Evolutionary conservation across 2,797 vertebrate species (phyloP).

Genomic region (Amphiprion clarkii): DNA sequence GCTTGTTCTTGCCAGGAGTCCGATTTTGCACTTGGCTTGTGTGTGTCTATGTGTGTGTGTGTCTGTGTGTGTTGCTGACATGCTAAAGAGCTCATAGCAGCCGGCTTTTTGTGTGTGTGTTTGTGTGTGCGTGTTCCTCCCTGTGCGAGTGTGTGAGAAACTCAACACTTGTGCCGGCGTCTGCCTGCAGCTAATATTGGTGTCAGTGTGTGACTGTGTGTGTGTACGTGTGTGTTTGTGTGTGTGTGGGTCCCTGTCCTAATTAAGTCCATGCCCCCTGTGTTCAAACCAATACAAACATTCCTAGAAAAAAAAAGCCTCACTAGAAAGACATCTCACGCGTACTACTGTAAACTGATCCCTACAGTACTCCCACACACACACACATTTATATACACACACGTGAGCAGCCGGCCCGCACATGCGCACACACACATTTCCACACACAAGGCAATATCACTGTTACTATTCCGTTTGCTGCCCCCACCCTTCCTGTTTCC

Average conservation of each 20-base stretch:
- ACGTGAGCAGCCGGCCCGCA: slow-evolving; percentile 53
- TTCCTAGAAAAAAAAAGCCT: slow-evolving; percentile 66
- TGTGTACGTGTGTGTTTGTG: slow-evolving; percentile 18
- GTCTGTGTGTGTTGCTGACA: slow-evolving; percentile 24
- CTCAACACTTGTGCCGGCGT: slow-evolving; percentile 73
- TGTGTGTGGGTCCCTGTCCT: slow-evolving; percentile 40
- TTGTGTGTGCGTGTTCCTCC: slow-evolving; percentile 38
- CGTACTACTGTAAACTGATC: slow-evolving; percentile 72
- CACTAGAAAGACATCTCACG: slow-evolving; percentile 59
- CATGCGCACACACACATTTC: slow-evolving; percentile 55
- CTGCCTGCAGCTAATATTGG: slow-evolving; percentile 70
- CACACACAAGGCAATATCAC: slow-evolving; percentile 51
- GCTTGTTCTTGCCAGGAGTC: slow-evolving; percentile 35
- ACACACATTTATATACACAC: slow-evolving; percentile 48
- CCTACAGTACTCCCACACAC: slow-evolving; percentile 52
- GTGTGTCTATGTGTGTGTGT: slow-evolving; percentile 25
- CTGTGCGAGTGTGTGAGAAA: slow-evolving; percentile 73
- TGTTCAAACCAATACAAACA: slow-evolving; percentile 62
- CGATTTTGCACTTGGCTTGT: slow-evolving; percentile 40
- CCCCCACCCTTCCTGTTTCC: slow-evolving; percentile 57
- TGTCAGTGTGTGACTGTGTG: slow-evolving; percentile 49
- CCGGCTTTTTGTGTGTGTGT: slow-evolving; percentile 2
- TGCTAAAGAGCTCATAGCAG: slow-evolving; percentile 29
- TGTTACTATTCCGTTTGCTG: slow-evolving; percentile 69
- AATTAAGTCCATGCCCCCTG: slow-evolving; percentile 63